phyloP scores from a whole-genome alignment of 1,140 invertebrate genomes.

The Drosophila arawakana region DNA sequence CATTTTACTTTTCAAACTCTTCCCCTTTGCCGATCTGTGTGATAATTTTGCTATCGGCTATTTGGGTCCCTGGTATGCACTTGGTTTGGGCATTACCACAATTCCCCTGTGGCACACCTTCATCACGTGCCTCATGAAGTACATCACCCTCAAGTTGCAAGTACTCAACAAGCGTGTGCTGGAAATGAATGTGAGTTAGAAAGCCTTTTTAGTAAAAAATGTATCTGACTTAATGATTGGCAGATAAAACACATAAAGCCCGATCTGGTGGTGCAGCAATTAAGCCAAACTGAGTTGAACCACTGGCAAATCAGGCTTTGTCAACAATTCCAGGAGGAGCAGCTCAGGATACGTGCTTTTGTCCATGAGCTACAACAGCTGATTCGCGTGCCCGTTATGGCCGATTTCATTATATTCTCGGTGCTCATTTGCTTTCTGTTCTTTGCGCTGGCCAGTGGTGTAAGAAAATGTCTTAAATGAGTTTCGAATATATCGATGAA shows the following conservation, averaged over 20 bases:
- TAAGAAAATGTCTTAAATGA: slow-evolving; percentile 26
- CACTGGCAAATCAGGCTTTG: slow-evolving; percentile 56
- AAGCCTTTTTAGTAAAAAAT: too few species aligned
- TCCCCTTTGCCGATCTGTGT: slow-evolving; percentile 67
- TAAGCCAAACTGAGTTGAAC: slow-evolving; percentile 25
- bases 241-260: slow-evolving; percentile 47
- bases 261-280: neutral
- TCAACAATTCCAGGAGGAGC: slow-evolving; percentile 56
- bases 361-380: slow-evolving; percentile 56
- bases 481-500: neutral
- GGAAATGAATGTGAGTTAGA: slow-evolving; percentile 62
- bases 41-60: slow-evolving; percentile 69
- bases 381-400: slow-evolving; percentile 65
- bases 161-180: slow-evolving; percentile 54
- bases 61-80: slow-evolving; percentile 65
- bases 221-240: neutral
- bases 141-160: slow-evolving; percentile 59
- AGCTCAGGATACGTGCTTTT: slow-evolving; percentile 55
- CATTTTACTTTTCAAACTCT: slow-evolving; percentile 67
- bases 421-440: slow-evolving; percentile 75
- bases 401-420: slow-evolving; percentile 74
- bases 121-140: slow-evolving; percentile 74
- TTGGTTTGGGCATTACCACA: slow-evolving; percentile 62
- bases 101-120: slow-evolving; percentile 81
- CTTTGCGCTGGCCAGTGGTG: slow-evolving; percentile 61